Conservation (phyloP, 2,888 invertebrate genomes). For the Drosophila paramelanica region DNA sequence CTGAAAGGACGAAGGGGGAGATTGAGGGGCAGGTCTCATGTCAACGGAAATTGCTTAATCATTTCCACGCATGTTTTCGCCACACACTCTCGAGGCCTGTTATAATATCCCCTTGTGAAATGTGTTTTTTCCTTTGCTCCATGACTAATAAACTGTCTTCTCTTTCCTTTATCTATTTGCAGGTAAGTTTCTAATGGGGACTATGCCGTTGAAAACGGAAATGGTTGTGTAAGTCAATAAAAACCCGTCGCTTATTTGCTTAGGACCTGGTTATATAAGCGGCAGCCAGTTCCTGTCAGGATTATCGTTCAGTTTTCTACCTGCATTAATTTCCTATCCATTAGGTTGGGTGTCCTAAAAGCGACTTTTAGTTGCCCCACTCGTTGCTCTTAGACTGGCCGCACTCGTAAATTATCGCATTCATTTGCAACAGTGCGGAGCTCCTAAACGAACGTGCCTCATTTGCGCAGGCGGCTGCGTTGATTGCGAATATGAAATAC, state of each 20-base stretch:
- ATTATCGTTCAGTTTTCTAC: constrained; percentile 34
- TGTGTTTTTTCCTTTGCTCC: constrained; percentile 34
- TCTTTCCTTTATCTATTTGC: constrained; percentile 44
- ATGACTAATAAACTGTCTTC: constrained; percentile 54
- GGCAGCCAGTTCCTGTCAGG: constrained; percentile 43
- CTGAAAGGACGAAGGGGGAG: neutral
- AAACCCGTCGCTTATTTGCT: constrained; percentile 53
- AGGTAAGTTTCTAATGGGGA: constrained; percentile 63
- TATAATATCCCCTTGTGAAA: constrained; percentile 57
- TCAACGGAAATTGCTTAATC: constrained; percentile 76
- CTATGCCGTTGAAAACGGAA: constrained; percentile 47
- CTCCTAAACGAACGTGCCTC: constrained; percentile 51
- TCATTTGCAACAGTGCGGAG: constrained; percentile 32
- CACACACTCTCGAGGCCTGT: constrained; percentile 11
- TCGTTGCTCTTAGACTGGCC: neutral
- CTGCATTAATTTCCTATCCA: constrained; percentile 27
- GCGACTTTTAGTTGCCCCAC: constrained; percentile 24
- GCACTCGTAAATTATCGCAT: constrained; percentile 38
- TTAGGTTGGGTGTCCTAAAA: constrained; percentile 49
- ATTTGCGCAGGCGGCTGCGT: constrained; percentile 62
- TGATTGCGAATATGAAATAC: constrained; percentile 53
- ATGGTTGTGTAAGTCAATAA: constrained; percentile 75
- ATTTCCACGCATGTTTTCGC: constrained; percentile 61
- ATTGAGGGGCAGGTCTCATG: constrained; percentile 46
- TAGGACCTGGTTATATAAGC: constrained; percentile 64